Evolutionary conservation across 2,797 vertebrate species (phyloP), one percentile per base, ranked within the genome.

Genomic region (Oreonectes daqikongensis): DNA sequence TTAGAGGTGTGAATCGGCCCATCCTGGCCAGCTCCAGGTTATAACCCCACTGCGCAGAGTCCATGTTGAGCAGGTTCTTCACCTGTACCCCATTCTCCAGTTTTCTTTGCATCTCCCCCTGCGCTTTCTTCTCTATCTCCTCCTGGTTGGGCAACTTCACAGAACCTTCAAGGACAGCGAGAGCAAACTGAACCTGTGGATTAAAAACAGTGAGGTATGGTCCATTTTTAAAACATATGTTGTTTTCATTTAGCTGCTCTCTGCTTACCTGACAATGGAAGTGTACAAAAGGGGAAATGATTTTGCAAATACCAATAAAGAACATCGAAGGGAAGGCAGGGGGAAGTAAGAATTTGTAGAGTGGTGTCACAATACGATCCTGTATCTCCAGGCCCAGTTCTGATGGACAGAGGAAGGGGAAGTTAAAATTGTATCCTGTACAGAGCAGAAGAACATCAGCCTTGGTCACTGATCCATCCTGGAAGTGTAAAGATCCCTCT

Each of bases 381-480:
- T 86, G 81, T 77, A 92, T 55, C 9, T 86, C 74, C 66, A 93
- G 59, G 30, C 88, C 86, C 73, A 93, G 84, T 46, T 81, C 68
- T 7, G 72, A 73, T 0, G 72, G 71, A 0, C 85, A 66, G 75
- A 95, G 84, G 83, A 93, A 95, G 0, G 90, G 90, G 55, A 85
- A 94, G 12, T 50, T 83, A 85, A 92, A 94, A 60, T 86, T 91
- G 85, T 95, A 95, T 0, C 93, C 94, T 0, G 94, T 95, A 81
- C 94, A 94, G 84, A 94, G 86, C 52, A 95, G 85, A 80, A 94
- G 86, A 7, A 87, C 83, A 8, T 95, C 89, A 0, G 92, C 88
- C 0, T 11, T 0, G 40, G 65, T 28, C 60, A 79, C 52, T 0
- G 83, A 88, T 38, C 90, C 90, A 0, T 94, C 92, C 85, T 87